phyloP scores from a whole-genome alignment of 2,888 invertebrate genomes.

The Leucophora obtusa region DNA sequence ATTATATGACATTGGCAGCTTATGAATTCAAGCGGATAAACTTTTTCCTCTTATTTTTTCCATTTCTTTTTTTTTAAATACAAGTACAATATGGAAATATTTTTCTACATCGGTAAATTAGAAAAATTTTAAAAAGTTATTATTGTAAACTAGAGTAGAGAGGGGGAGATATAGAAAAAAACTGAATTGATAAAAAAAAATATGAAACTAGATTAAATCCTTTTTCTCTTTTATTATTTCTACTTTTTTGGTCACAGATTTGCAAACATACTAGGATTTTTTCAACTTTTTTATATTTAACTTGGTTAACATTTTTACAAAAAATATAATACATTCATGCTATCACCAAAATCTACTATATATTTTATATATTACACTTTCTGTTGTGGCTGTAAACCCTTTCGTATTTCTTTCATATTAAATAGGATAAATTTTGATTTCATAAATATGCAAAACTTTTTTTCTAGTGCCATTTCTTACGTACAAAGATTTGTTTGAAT shows the following conservation, averaged over 20 bases:
- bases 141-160: conserved; percentile 28
- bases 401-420: conserved; percentile 35
- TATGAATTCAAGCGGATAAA: conserved; percentile 48
- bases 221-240: conserved; percentile 50
- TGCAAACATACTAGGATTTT: conserved; percentile 38
- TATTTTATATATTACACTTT: conserved; percentile 26
- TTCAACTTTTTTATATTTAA: conserved; percentile 51
- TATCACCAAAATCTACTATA: conserved; percentile 53
- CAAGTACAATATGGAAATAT: conserved; percentile 36
- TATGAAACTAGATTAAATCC: conserved; percentile 58
- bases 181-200: conserved; percentile 44
- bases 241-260: conserved; percentile 54
- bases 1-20: conserved; percentile 52
- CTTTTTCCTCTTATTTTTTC: conserved; percentile 7
- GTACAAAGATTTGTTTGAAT: conserved; percentile 51
- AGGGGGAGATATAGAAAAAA: not conserved
- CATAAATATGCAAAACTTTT: conserved; percentile 59
- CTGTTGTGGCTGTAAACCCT: conserved; percentile 10
- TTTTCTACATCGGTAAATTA: conserved; percentile 32
- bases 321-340: not conserved
- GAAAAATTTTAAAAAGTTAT: not conserved
- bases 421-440: conserved; percentile 55
- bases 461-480: conserved; percentile 6
- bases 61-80: not conserved
- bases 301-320: conserved; percentile 47